Evolutionary conservation across 2,888 invertebrate species (phyloP).

Genomic region (Morpho helenor): DNA sequence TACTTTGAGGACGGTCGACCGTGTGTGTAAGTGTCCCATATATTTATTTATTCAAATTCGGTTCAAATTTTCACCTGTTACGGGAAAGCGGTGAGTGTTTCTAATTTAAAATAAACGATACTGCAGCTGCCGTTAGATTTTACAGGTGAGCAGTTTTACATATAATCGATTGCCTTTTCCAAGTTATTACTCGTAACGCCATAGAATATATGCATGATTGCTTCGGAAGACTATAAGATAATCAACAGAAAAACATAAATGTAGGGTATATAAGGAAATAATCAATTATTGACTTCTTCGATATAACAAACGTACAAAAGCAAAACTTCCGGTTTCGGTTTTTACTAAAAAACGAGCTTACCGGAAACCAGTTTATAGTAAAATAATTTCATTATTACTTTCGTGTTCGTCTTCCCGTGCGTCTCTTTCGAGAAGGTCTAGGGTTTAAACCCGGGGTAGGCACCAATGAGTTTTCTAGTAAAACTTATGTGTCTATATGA

Average conservation of each 20-base stretch:
- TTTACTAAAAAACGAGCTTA: too few relatives aligned
- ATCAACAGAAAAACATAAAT: conserved; percentile 1
- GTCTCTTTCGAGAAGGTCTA: too few relatives aligned
- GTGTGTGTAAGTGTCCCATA: too few relatives aligned
- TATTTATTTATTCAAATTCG: not conserved
- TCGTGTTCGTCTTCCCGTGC: too few relatives aligned
- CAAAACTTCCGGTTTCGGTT: too few relatives aligned
- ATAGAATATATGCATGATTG: conserved; percentile 5
- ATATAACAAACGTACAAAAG: not conserved
- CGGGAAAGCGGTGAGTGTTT: conserved; percentile 9
- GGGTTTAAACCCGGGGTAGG: too few relatives aligned
- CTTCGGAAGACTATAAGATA: not conserved
- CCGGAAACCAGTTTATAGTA: too few relatives aligned
- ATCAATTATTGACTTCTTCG: conserved; percentile 1
- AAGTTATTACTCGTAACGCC: conserved; percentile 1
- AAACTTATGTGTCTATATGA: too few relatives aligned
- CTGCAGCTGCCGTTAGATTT: conserved; percentile 18
- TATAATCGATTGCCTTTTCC: conserved; percentile 16
- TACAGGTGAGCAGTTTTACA: conserved; percentile 6
- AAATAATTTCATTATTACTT: too few relatives aligned
- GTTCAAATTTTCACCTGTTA: conserved; percentile 17
- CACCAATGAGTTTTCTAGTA: too few relatives aligned
- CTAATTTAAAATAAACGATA: conserved; percentile 17
- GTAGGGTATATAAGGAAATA: not conserved
- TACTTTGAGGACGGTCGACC: too few relatives aligned